These are phyloP conservation scores for Zaprionus gabonicus DNA, from an alignment of 1,140 invertebrate species.

Conservation along the genomic window DNA sequence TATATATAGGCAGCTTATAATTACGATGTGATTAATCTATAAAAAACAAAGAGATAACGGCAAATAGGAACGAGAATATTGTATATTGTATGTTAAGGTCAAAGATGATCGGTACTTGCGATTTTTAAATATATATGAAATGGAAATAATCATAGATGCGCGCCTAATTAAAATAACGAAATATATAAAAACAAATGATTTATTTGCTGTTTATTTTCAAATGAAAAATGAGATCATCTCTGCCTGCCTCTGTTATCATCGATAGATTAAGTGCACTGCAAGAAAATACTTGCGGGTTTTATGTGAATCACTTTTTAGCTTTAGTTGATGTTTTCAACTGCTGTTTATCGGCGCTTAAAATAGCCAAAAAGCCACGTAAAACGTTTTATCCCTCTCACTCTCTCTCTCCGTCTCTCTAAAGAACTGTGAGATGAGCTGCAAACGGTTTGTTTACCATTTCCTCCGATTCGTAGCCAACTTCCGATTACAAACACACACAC, in stretches of 20 bases:
- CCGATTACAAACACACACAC: slow-evolving; percentile 35
- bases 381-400: background rate
- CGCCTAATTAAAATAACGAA: slow-evolving; percentile 18
- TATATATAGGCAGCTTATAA: background rate
- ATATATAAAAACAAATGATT: slow-evolving; percentile 18
- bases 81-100: slow-evolving; percentile 19
- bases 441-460: slow-evolving; percentile 50
- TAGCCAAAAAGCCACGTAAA: slow-evolving; percentile 2
- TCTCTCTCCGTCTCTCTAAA: background rate
- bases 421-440: slow-evolving; percentile 31
- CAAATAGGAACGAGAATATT: slow-evolving; percentile 3
- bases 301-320: background rate
- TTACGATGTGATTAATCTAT: slow-evolving; percentile 11
- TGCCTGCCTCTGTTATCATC: background rate
- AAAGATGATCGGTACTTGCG: slow-evolving; percentile 4
- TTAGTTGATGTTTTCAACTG: background rate
- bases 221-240: slow-evolving; percentile 66
- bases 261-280: slow-evolving; percentile 9
- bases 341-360: background rate
- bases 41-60: background rate
- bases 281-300: background rate
- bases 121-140: slow-evolving; percentile 1
- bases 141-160: slow-evolving; percentile 4
- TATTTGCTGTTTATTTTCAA: slow-evolving; percentile 24
- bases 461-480: slow-evolving; percentile 44